A percentile compares a stretch with the other conserved stretches of the same genome.
Conservation (phyloP, 1,140 invertebrate genomes). For the Oedothorax gibbosus region DNA sequence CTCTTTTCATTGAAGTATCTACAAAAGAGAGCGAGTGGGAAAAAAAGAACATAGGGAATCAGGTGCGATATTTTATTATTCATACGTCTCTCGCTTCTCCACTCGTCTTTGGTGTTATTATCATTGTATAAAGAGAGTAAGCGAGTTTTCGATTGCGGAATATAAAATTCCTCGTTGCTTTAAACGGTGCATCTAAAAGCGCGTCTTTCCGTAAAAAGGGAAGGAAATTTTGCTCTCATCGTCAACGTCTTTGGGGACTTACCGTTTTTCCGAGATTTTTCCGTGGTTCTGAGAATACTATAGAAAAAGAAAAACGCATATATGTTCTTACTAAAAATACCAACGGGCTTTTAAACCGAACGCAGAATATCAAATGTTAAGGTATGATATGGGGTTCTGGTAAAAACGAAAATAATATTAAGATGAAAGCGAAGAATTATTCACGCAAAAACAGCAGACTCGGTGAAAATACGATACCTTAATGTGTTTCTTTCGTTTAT, state of each 20-base stretch:
- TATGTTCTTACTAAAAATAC: too few relatives aligned
- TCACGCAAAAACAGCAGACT: too few relatives aligned
- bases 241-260: neutral
- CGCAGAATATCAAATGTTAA: too few relatives aligned
- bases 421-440: too few relatives aligned
- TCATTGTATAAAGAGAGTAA: neutral
- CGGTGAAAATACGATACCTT: too few relatives aligned
- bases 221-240: conserved; percentile 30
- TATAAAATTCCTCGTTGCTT: conserved; percentile 56
- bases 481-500: too few relatives aligned
- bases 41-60: conserved; percentile 16
- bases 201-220: conserved; percentile 26
- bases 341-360: too few relatives aligned
- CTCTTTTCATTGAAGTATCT: conserved; percentile 47
- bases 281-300: too few relatives aligned
- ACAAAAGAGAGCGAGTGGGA: neutral
- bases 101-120: neutral
- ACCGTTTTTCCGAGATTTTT: too few relatives aligned
- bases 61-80: conserved; percentile 58
- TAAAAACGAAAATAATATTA: too few relatives aligned
- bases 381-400: too few relatives aligned
- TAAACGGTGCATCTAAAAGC: conserved; percentile 40
- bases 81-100: neutral
- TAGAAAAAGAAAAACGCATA: too few relatives aligned
- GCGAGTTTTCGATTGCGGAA: conserved; percentile 41